Base-by-base conservation (phyloP, 2,888 invertebrate species). In the Philereme vetulata region DNA sequence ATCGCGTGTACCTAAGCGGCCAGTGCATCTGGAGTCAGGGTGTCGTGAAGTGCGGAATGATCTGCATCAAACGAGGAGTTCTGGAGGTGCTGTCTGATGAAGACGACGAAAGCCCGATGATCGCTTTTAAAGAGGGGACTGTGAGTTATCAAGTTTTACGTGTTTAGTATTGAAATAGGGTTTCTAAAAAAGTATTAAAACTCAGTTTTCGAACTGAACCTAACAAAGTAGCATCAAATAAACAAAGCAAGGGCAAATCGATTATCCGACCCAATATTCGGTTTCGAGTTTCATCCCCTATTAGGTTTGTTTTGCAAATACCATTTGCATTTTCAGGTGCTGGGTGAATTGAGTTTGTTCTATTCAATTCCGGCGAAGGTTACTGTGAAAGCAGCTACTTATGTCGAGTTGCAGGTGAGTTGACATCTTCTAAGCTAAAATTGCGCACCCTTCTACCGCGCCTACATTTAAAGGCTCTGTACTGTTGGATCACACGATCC, bases 21-120 rank as follows among this genome's bases (percentile, higher is more conserved):
- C 91, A 92, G 67, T 71, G 80, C 53, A 81, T 92, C 21, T 91
- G 90, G 90, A 87, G 78, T 48, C 92, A 92, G 60, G 89, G 84
- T 0, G 88, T 92, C 3, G 90, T 91, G 32, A 92, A 90, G 68
- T 75, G 60, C 34, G 90, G 90, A 0, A 86, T 92, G 88, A 76
- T 92, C 9, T 91, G 84, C 64, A 77, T 92, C 46, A 92, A 92
- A 62, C 80, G 81, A 66, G 93, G 93, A 1, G 85, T 90, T 44
- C 71, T 93, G 3, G 93, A 93, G 69, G 85, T 93, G 82, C 77
- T 93, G 0, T 93, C 93, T 0, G 92, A 93, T 66, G 93, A 93
- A 69, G 93, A 93, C 56, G 91, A 93, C 40, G 92, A 93, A 68
- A 93, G 93, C 56, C 93, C 93, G 0, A 85, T 93, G 75, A 92